Base-by-base conservation (phyloP, 2,113 vertebrate species). In the Amblyornis subalaris region DNA sequence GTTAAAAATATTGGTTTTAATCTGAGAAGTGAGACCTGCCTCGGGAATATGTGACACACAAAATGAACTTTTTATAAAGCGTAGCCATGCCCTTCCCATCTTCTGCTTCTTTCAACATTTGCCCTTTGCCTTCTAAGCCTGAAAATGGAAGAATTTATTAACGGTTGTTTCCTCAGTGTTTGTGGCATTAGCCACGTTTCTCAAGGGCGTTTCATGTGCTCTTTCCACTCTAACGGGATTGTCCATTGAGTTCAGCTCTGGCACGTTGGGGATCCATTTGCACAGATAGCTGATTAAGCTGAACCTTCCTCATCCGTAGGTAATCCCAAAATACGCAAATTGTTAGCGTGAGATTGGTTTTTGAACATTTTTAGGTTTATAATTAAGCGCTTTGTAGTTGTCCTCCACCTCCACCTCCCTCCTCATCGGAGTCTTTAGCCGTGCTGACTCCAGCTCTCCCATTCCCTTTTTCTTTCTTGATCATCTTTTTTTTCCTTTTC, bases 191-290 rank as follows among this genome's bases (percentile, higher is more conserved):
- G 51, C 89, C 79, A 75, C n/a, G 2, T 93, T 94, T 95, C 93
- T 97, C 95, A 96, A 96, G 93, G 95, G 85, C 82, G 12, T 95
- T 96, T 93, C 67, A 61, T 62, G 12, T 88, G 95, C 81, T 96
- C 93, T 97, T 96, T 94, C 90, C 93, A 92, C 85, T 94, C 84
- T 95, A 96, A 95, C 60, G 66, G 89, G 95, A 96, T 96, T 96
- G 95, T 75, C 88, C 93, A 77, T n/a, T 81, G 83, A 95, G 88
- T 94, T 83, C 81, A 81, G 82, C 73, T 85, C 91, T 3, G 8
- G 79, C 51, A 48, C 35, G 0, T 40, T 94, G 71, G 72, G 90
- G 90, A 94, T 90, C 80, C 91, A 18, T 94, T 93, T 21, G 17
- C 65, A 54, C 71, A 81, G 89, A 91, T 90, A 96, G 94, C 88